phyloP scores from a whole-genome alignment of 2,888 invertebrate genomes.

The Ptychoptera albimana region DNA sequence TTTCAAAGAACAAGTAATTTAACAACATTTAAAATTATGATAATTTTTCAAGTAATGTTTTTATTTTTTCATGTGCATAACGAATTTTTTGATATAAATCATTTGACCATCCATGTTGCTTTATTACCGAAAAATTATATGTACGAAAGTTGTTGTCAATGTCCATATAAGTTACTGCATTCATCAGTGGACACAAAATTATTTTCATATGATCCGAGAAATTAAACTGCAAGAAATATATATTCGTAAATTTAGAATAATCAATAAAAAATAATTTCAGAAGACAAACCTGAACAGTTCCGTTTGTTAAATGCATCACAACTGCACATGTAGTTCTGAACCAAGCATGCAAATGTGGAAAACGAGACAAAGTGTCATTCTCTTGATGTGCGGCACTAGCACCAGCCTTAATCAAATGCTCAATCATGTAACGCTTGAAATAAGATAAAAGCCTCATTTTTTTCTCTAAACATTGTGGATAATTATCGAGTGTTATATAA shows the following conservation, averaged over 20 bases:
- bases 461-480: slow-evolving; percentile 70
- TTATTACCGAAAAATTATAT: slow-evolving; percentile 71
- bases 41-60: slow-evolving; percentile 30
- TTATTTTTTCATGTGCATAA: slow-evolving; percentile 67
- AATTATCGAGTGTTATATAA: slow-evolving; percentile 72
- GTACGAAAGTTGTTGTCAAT: slow-evolving; percentile 83
- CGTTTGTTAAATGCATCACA: slow-evolving; percentile 94
- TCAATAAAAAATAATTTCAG: background rate
- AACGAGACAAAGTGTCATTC: slow-evolving; percentile 76
- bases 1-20: no score
- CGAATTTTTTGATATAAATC: slow-evolving; percentile 66
- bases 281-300: slow-evolving; percentile 71
- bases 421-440: slow-evolving; percentile 96
- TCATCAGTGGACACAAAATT: slow-evolving; percentile 95
- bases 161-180: slow-evolving; percentile 93
- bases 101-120: slow-evolving; percentile 67
- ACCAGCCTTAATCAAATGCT: slow-evolving; percentile 87
- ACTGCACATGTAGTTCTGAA: slow-evolving; percentile 91
- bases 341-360: slow-evolving; percentile 94
- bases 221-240: slow-evolving; percentile 56
- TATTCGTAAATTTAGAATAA: background rate
- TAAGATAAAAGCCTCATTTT: slow-evolving; percentile 94
- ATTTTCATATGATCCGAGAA: slow-evolving; percentile 98
- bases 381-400: slow-evolving; percentile 64
- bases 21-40: no score